These are phyloP conservation scores for Luperina testacea DNA, from an alignment of 2,888 invertebrate species.

Conservation along the genomic window DNA sequence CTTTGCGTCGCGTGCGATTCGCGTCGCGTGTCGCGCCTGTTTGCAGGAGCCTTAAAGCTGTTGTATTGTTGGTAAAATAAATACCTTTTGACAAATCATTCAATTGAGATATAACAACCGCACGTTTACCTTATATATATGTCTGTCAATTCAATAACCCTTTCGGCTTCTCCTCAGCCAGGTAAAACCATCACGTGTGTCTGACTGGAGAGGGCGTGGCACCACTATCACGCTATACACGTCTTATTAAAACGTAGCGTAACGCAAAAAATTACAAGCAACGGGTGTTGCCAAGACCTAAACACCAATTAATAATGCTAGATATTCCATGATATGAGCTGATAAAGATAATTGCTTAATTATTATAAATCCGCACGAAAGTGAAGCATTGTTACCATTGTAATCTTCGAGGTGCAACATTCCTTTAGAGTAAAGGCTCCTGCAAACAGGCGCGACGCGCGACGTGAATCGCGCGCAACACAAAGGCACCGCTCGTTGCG, in stretches of 20 bases:
- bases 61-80: not conserved
- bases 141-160: constrained; percentile 6
- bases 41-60: too few relatives aligned
- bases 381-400: constrained; percentile 31
- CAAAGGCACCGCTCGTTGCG: too few relatives aligned
- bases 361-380: constrained; percentile 39
- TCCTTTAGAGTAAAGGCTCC: constrained; percentile 1
- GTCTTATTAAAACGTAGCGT: constrained; percentile 47
- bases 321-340: constrained; percentile 48
- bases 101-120: not conserved
- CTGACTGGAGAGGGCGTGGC: constrained; percentile 40
- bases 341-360: constrained; percentile 58
- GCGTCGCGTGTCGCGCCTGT: too few relatives aligned
- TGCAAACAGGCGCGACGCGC: too few relatives aligned
- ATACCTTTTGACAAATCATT: constrained; percentile 7
- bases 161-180: constrained; percentile 4
- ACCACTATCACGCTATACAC: constrained; percentile 58
- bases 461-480: too few relatives aligned
- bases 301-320: constrained; percentile 56
- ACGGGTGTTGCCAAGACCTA: constrained; percentile 56
- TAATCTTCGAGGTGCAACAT: constrained; percentile 7
- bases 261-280: constrained; percentile 53
- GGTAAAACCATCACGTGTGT: constrained; percentile 28
- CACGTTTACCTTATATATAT: too few relatives aligned
- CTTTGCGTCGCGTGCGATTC: too few relatives aligned